Conservation (phyloP, 2,113 vertebrate genomes). For the Cervus canadensis region DNA sequence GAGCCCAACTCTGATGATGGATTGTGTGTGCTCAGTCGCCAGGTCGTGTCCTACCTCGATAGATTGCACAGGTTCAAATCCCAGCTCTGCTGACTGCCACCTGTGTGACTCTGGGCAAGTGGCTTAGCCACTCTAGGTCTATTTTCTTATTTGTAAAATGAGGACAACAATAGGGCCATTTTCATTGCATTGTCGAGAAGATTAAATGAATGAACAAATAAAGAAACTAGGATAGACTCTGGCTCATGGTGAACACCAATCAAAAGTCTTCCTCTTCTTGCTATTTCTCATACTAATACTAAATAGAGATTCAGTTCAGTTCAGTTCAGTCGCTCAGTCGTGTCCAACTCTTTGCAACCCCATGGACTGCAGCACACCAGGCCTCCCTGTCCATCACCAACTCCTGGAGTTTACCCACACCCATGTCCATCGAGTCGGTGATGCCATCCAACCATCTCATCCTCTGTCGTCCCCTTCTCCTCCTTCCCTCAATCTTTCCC, state of each 20-base stretch:
- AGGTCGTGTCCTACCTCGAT: background rate
- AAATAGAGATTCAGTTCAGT: background rate
- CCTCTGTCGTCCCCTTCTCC: background rate
- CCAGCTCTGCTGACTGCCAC: background rate
- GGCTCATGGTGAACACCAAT: background rate
- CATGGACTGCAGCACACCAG: background rate
- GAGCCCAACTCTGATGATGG: background rate
- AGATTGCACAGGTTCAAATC: background rate
- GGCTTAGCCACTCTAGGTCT: background rate
- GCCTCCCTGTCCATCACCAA: background rate
- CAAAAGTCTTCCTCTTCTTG: background rate
- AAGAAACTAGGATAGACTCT: background rate
- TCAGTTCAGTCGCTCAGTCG: background rate
- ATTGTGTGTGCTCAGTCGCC: rapidly evolving
- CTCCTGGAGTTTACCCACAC: background rate
- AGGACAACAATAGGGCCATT: background rate
- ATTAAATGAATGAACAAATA: background rate
- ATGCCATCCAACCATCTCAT: background rate
- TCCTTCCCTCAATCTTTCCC: background rate
- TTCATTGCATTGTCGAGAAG: background rate
- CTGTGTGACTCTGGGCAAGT: background rate
- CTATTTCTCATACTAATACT: background rate
- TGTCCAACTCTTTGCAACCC: rapidly evolving
- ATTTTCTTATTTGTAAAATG: background rate
- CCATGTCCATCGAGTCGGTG: background rate